Evolutionary conservation across 2,888 invertebrate genomes (phyloP), one percentile per base, ranked within the genome.

Genomic region (Epinotia ramella): DNA sequence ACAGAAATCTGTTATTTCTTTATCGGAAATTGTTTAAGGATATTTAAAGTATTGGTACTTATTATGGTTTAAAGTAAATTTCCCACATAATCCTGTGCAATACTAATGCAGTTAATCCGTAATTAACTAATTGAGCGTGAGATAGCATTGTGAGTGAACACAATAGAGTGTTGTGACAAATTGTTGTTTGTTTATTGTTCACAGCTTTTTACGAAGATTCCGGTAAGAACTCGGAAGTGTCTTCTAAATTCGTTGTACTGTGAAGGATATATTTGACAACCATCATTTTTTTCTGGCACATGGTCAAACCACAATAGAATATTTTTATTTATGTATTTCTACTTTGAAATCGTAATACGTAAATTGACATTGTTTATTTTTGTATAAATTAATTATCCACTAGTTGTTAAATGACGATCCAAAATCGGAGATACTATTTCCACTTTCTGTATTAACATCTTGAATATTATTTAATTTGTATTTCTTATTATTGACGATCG

Each of bases 101-200:
- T 68, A 73, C 73, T 33, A 56, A 73, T 56, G 56, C 56, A 16
- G 44, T 63, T 73, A 67, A 67, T 56, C 67, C 62, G 67, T 57
- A 73, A 73, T 73, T 69, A 73, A 63, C 53, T 69, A 60, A 57
- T 69, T 69, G 63, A 28, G 28, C 57, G 63, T 67, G 66, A 12
- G 66, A 67, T 60, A 73, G 46, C 64, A 57, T 64, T 64, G 56
- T 73, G 24, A 57, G 63, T 40, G 24, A 62, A 62, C 3, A 73
- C 73, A 73, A 73, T 73, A 33, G 12, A 33, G 12, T 28, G 44
- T 53, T 18, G 66, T 60, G 68, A 68, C 68, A 57, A 68, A 73
- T 73, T 56, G 28, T n/a, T 69, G 46, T 73, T 69, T 67, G 68
- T 69, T 68, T 63, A 62, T 73, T 73, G 69, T 69, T 59, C 69